Base-by-base conservation (phyloP, 2,113 vertebrate genomes). In the Coracopsis vasa region DNA sequence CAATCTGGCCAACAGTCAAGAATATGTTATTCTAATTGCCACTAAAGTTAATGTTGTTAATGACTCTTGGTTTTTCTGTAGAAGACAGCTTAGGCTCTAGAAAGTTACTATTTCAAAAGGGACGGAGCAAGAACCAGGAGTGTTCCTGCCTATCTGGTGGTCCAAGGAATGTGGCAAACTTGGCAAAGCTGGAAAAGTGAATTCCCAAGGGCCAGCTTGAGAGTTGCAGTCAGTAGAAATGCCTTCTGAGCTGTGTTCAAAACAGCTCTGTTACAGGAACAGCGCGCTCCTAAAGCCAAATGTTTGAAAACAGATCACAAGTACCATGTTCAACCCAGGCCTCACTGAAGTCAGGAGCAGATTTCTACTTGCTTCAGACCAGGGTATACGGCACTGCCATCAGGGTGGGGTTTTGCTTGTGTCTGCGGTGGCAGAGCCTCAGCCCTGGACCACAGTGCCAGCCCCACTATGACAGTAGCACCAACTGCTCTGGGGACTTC, bases 91-190 rank as follows among this genome's bases (percentile, higher is more conserved):
- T 78, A 80, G 39, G 41, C 80, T 92, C 58, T 80, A 86, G 75
- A 78, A 93, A 87, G 85, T 77, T 85, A 64, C 41, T 64, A n/a
- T 93, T 94, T 94, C 81, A 88, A 74, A 88, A 58, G 56, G 73
- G 62, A 93, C 13, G 6, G 25, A 62, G 27, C 39, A 95, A 95
- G 86, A 86, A 94, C 44, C 42, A 77, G 82, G 92, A 86, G 92
- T 83, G 90, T 90, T 96, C 67, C 82, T 94, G 92, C 51, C 93
- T 90, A 95, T 88, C 93, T 73, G 90, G 94, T 96, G 90, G 93
- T 94, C 94, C 93, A 83, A 95, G 67, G 88, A 97, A 97, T 93
- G 94, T 85, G 92, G 89, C 81, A 94, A 95, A 96, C 72, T 94
- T 94, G 95, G 92, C 88, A 88, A 94, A 93, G 74, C 48, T 92